Percentiles rank a stretch among this genome's conserved stretches.
Evolutionary conservation across 64 coral and sea anemone genomes (phyloP).

Genomic region (Pocillopora verrucosa): DNA sequence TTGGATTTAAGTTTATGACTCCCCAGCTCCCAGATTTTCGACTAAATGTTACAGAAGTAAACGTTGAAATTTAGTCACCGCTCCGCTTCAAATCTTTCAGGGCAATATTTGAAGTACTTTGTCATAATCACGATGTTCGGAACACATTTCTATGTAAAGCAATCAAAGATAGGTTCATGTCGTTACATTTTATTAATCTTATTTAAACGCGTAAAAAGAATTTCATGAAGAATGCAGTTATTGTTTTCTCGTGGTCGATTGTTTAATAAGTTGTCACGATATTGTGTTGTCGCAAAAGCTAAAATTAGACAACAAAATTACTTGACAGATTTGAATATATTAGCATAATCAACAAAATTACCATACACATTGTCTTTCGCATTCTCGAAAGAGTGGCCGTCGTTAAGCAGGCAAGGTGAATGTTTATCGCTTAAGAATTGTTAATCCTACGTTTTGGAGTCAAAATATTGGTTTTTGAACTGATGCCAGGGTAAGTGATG

Average conservation of each 20-base stretch:
- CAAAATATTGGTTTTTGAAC: too few relatives aligned
- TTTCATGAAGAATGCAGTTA: not conserved
- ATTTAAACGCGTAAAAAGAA: not conserved
- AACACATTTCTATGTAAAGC: too few relatives aligned
- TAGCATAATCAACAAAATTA: conserved; percentile 17
- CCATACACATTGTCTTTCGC: not conserved
- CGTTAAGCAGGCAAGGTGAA: not conserved
- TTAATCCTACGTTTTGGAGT: too few relatives aligned
- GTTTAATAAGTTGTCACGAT: not conserved
- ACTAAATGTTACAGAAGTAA: too few relatives aligned
- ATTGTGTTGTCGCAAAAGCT: not conserved
- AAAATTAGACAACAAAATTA: not conserved
- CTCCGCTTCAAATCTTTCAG: too few relatives aligned
- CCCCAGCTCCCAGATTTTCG: too few relatives aligned
- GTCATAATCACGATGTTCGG: too few relatives aligned
- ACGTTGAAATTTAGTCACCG: too few relatives aligned
- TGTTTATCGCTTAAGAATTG: too few relatives aligned
- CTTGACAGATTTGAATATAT: not conserved
- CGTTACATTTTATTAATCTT: not conserved
- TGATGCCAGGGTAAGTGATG: too few relatives aligned
- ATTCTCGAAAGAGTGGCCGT: not conserved
- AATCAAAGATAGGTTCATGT: not conserved
- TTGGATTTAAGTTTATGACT: too few relatives aligned
- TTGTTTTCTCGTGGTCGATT: not conserved
- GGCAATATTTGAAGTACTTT: too few relatives aligned